Percentiles rank a stretch among this genome's conserved stretches.
phyloP scores from a whole-genome alignment of 2,888 invertebrate species.

The Saturnia pavonia region DNA sequence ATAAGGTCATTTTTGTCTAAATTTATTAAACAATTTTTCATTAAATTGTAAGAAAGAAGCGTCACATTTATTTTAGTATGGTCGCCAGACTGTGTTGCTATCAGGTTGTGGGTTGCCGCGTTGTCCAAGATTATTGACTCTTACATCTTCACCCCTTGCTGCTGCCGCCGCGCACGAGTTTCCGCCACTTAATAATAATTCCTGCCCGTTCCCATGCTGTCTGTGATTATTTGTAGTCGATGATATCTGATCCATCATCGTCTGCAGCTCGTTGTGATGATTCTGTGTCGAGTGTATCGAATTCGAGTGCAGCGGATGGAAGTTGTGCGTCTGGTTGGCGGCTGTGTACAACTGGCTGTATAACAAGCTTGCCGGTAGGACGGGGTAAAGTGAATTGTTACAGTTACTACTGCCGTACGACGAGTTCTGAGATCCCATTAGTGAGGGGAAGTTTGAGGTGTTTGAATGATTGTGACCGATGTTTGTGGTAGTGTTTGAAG shows the following conservation, averaged over 20 bases:
- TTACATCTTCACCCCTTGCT: constrained; percentile 80
- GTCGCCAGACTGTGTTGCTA: constrained; percentile 89
- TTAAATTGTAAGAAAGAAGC: constrained; percentile 41
- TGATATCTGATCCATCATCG: constrained; percentile 89
- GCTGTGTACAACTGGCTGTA: constrained; percentile 93
- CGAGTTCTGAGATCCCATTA: constrained; percentile 83
- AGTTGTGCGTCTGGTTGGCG: constrained; percentile 88
- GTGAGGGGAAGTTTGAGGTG: constrained; percentile 84
- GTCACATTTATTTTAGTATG: constrained; percentile 81
- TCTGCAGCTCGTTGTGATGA: constrained; percentile 86
- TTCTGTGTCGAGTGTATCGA: constrained; percentile 84
- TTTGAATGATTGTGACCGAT: constrained; percentile 82
- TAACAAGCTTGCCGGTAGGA: constrained; percentile 89
- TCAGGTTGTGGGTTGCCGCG: constrained; percentile 84
- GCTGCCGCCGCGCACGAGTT: constrained; percentile 83
- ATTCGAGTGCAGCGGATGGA: constrained; percentile 85
- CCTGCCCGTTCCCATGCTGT: constrained; percentile 70
- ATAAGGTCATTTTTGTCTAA: background rate
- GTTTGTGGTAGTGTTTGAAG: constrained; percentile 83
- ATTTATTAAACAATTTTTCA: background rate
- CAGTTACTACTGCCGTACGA: constrained; percentile 84
- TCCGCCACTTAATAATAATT: constrained; percentile 79
- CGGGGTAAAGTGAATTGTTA: constrained; percentile 88
- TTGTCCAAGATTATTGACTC: constrained; percentile 79
- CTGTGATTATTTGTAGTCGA: constrained; percentile 83